phyloP scores from a whole-genome alignment of 37 sponge, comb jelly and placozoan species.

The Chondrilla cf. caribensis region DNA sequence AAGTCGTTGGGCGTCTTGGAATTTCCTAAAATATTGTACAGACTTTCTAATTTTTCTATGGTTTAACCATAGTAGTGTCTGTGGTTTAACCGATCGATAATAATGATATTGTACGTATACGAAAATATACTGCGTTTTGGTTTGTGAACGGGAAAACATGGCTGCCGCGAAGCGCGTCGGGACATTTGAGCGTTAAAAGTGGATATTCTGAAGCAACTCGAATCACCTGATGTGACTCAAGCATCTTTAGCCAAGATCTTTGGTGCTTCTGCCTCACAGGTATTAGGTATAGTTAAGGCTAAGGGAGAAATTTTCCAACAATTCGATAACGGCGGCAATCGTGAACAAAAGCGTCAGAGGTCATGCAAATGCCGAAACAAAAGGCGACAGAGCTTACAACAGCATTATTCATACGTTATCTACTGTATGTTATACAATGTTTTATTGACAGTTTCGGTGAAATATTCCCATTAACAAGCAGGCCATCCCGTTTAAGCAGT shows the following conservation, averaged over 20 bases:
- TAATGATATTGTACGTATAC: not conserved
- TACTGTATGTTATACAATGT: too few species aligned
- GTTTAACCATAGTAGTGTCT: too few species aligned
- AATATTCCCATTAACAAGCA: not conserved
- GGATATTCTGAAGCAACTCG: not conserved
- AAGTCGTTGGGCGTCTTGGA: too few species aligned
- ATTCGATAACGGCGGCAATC: not conserved
- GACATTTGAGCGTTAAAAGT: not conserved
- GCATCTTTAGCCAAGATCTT: not conserved
- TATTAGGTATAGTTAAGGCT: not conserved
- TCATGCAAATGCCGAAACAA: constrained; percentile 6
- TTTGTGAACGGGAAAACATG: not conserved
- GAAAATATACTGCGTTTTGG: not conserved
- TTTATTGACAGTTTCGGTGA: too few species aligned
- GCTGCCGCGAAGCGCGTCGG: not conserved
- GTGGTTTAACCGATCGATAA: too few species aligned
- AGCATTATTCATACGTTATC: not conserved
- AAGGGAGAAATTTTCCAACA: not conserved
- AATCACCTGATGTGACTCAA: not conserved
- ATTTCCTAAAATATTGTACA: too few species aligned
- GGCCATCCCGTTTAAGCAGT: not conserved
- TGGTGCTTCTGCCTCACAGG: not conserved
- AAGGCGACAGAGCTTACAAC: constrained; percentile 26
- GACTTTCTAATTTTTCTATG: too few species aligned
- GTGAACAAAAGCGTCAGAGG: not conserved